phyloP scores from a whole-genome alignment of 2,797 vertebrate species.

The Thalassophryne amazonica region DNA sequence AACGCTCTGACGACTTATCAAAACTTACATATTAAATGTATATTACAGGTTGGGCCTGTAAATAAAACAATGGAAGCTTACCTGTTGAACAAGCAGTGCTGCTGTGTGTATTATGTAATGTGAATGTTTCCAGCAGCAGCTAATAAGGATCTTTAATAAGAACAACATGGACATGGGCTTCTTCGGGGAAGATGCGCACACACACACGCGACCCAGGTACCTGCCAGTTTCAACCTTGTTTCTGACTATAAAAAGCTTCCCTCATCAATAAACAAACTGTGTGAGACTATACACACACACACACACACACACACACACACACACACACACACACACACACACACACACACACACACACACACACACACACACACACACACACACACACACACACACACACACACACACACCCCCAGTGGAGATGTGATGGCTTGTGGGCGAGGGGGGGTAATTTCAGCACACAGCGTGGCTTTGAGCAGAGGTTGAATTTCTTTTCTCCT shows the following conservation, averaged over 20 bases:
- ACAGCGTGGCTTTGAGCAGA: constrained; percentile 52
- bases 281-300: constrained; percentile 13
- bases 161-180: constrained; percentile 17
- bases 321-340: constrained; percentile 3
- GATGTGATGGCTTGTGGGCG: constrained; percentile 54
- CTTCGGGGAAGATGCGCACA: constrained; percentile 6
- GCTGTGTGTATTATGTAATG: constrained; percentile 14
- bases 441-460: constrained; percentile 54
- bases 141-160: constrained; percentile 29
- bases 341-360: constrained; percentile 12
- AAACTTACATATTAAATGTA: no score
- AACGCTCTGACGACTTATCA: no score
- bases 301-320: constrained; percentile 13
- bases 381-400: constrained; percentile 3
- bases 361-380: constrained; percentile 7
- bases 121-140: constrained; percentile 16
- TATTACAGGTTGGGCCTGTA: not conserved
- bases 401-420: constrained; percentile 38
- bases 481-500: constrained; percentile 52
- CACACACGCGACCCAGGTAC: constrained; percentile 3
- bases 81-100: constrained; percentile 2
- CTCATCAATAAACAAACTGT: constrained; percentile 48
- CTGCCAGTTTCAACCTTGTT: constrained; percentile 7
- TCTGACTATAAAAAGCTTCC: constrained; percentile 23
- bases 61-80: not conserved